A percentile compares a stretch with the other conserved stretches of the same genome.
Conservation (phyloP, 2,888 invertebrate genomes). For the Caenorhabditis becei region DNA sequence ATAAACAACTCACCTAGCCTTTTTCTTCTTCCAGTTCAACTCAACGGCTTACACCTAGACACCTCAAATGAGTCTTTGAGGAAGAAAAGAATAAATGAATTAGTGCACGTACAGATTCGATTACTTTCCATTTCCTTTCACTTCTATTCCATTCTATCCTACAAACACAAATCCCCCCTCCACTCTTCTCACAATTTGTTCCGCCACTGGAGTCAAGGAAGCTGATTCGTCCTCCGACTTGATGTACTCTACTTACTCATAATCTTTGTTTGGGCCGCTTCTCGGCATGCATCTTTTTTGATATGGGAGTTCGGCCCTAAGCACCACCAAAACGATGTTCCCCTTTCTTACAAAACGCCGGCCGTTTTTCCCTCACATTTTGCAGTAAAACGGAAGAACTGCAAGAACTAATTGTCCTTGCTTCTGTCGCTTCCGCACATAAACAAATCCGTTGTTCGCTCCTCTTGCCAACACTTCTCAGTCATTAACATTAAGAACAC, state of each 20-base stretch:
- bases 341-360: not conserved
- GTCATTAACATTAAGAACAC: not conserved
- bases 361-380: not conserved
- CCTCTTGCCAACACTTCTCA: not conserved
- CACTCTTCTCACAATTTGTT: conserved; percentile 49
- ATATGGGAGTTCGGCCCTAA: conserved; percentile 30
- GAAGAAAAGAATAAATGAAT: conserved; percentile 41
- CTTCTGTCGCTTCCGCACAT: conserved; percentile 4
- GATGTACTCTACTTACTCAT: conserved; percentile 46
- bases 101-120: conserved; percentile 60
- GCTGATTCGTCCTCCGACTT: conserved; percentile 20
- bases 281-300: conserved; percentile 38
- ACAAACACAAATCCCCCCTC: conserved; percentile 44
- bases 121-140: conserved; percentile 50
- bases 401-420: conserved; percentile 15
- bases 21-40: conserved; percentile 12
- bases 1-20: conserved; percentile 1
- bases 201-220: conserved; percentile 31
- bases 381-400: conserved; percentile 8
- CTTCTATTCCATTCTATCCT: not conserved
- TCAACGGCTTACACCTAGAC: too few relatives aligned
- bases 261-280: conserved; percentile 47
- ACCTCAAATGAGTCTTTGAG: too few relatives aligned
- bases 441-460: conserved; percentile 4
- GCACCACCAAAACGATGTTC: conserved; percentile 32